phyloP scores from a whole-genome alignment of 2,113 vertebrate species.

The Apeltes quadracus region DNA sequence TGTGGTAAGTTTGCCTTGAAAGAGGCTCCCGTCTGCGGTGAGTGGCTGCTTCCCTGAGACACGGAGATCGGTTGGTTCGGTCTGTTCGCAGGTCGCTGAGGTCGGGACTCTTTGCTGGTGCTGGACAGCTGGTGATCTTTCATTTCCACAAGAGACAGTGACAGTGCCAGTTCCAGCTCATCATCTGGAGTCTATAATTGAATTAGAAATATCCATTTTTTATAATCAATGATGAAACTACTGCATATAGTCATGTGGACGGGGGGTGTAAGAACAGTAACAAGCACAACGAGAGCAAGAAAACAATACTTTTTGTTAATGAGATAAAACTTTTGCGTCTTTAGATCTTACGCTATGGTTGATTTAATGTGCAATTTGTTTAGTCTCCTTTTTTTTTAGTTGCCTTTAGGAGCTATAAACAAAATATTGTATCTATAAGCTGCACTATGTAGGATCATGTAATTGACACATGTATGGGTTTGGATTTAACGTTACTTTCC shows the following conservation, averaged over 20 bases:
- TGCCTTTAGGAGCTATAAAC: neutral
- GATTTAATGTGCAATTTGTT: no score
- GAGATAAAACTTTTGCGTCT: no score
- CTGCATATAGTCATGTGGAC: neutral
- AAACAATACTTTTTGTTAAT: neutral
- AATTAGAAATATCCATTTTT: conserved; percentile 1
- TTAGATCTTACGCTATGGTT: no score
- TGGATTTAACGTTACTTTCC: neutral
- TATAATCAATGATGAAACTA: neutral
- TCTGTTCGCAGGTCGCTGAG: neutral
- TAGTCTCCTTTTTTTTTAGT: neutral
- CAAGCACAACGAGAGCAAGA: neutral
- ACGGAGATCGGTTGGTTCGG: neutral
- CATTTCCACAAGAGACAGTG: conserved; percentile 64
- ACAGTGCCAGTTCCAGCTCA: conserved; percentile 68
- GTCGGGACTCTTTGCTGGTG: neutral
- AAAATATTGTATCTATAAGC: neutral
- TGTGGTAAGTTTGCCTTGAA: neutral
- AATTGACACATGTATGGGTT: neutral
- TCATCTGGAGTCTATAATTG: conserved; percentile 66
- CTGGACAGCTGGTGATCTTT: conserved; percentile 30
- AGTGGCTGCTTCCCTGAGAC: conserved; percentile 14
- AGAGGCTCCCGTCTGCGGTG: conserved; percentile 9
- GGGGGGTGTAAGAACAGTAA: neutral
- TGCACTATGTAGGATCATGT: neutral